Evolutionary conservation across 2,888 invertebrate species (phyloP), one percentile per base, ranked within the genome.

Genomic region (Erynnis tages): DNA sequence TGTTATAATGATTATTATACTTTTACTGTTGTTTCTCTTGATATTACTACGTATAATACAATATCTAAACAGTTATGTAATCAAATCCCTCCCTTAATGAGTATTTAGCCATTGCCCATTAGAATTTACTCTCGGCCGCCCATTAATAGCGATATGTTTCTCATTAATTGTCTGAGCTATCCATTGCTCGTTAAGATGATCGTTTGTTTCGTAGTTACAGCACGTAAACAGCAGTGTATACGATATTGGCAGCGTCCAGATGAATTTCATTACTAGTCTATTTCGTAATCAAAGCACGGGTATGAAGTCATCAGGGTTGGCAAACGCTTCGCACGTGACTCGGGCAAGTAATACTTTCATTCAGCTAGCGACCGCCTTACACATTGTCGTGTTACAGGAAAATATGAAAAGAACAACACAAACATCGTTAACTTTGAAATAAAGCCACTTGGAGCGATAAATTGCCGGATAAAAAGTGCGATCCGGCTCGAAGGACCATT

Each of bases 231-330:
- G n/a, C n/a, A n/a, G n/a, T n/a, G n/a, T n/a, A n/a, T n/a, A n/a
- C n/a, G n/a, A 11, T 19, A 17, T 37, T 44, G 35, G 13, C 17
- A 13, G 13, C 13, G 41, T 27, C 16, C 43, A 27, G 43, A 50
- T 43, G 43, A 50, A 50, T 50, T 50, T 43, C 43, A 34, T 43
- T 50, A 43, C 34, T 1, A 8, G 14, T 32, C 6, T 23, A 50
- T 56, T 53, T 43, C 44, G 60, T 62, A 65, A 62, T 62, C 60
- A 58, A 58, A 56, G 61, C 60, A 69, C 63, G 63, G 63, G 68
- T 69, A 75, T 74, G 67, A 71, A 79, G 74, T 72, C 69, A 70
- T 71, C 71, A 69, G 64, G n/a, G 59, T 62, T 61, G 60, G 65
- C 65, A 65, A 68, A 71, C 74, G 71, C 63, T 55, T 55, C n/a